A percentile compares a stretch with the other conserved stretches of the same genome.
These are phyloP conservation scores for Tyrannus savana DNA, from an alignment of 2,113 vertebrate genomes.

Conservation along the genomic window DNA sequence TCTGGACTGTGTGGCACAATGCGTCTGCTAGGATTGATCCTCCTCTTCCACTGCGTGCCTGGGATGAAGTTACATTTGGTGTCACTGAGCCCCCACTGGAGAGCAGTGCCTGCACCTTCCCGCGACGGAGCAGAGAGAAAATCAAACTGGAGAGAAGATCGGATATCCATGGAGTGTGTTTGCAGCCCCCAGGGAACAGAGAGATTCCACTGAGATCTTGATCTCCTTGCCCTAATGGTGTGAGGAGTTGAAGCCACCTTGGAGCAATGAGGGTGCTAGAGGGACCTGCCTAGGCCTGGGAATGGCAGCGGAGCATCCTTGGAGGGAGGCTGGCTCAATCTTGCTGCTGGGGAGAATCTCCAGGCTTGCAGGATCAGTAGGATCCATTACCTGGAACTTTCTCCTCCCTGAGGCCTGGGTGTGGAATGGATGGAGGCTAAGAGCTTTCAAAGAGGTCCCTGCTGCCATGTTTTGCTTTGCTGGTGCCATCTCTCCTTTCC, in stretches of 20 bases:
- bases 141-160: not conserved
- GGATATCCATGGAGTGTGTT: rapidly evolving
- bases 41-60: rapidly evolving
- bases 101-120: not conserved
- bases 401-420: rapidly evolving
- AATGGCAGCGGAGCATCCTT: not conserved
- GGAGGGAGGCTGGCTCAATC: not conserved
- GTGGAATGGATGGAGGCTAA: not conserved
- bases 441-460: not conserved
- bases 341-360: not conserved
- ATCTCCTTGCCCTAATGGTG: not conserved
- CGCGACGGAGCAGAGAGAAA: not conserved
- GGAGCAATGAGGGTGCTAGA: not conserved
- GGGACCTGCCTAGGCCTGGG: not conserved
- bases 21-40: not conserved
- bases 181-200: not conserved
- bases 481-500: not conserved
- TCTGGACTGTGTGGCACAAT: not conserved
- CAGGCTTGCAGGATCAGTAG: not conserved
- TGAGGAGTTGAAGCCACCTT: not conserved
- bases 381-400: not conserved
- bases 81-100: not conserved
- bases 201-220: rapidly evolving
- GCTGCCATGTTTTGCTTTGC: not conserved
- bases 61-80: not conserved